These are phyloP conservation scores for Marcusenius ussheri DNA, from an alignment of 2,113 vertebrate species.

Conservation along the genomic window DNA sequence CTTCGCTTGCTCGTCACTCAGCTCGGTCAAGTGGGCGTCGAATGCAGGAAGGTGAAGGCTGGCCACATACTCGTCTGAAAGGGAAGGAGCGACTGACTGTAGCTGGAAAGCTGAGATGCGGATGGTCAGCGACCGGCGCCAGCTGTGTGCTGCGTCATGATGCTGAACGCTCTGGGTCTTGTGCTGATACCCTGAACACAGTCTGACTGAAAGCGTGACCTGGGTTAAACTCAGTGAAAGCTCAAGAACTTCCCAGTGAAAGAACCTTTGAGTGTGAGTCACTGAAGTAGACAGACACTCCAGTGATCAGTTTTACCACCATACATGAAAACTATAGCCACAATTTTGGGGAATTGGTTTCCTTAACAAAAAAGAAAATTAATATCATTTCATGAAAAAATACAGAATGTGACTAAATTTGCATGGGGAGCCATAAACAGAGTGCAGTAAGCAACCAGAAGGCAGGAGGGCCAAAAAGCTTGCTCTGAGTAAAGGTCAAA, in stretches of 20 bases:
- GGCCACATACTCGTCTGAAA: conserved; percentile 82
- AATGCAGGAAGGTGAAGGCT: conserved; percentile 78
- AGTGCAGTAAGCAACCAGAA: not conserved
- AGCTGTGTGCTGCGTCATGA: not conserved
- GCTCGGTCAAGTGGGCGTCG: conserved; percentile 77
- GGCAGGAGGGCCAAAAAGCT: not conserved
- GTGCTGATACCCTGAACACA: not conserved
- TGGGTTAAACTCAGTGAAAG: not conserved
- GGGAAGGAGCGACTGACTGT: not conserved
- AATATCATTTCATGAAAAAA: not conserved
- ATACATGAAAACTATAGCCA: not conserved
- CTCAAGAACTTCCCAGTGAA: not conserved
- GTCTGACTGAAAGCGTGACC: not conserved
- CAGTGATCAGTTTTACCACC: not conserved
- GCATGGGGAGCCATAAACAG: not conserved
- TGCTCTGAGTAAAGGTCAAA: not conserved
- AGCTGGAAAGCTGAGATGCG: not conserved
- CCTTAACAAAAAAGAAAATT: not conserved
- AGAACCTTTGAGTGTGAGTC: not conserved
- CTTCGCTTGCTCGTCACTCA: conserved; percentile 78
- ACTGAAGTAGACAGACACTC: not conserved
- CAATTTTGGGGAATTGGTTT: not conserved
- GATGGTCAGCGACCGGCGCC: not conserved
- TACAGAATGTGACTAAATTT: not conserved
- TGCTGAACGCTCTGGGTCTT: not conserved